These are phyloP conservation scores for Thomomys bottae DNA, from an alignment of 2,113 vertebrate species.

Conservation along the genomic window DNA sequence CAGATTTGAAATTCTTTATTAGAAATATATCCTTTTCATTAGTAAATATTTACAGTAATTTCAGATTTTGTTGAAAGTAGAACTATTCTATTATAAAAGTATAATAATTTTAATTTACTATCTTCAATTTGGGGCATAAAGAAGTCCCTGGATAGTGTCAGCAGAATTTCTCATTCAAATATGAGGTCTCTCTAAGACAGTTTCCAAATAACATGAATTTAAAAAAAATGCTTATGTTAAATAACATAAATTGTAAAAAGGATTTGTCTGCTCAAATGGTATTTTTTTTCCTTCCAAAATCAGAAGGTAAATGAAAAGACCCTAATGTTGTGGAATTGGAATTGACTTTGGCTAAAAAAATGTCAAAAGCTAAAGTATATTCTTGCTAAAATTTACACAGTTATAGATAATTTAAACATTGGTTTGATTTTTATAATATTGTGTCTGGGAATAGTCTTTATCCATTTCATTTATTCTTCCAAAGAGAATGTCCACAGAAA, in stretches of 20 bases:
- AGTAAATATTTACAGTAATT: slow-evolving; percentile 17
- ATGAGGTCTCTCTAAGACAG: neutral
- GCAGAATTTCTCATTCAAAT: neutral
- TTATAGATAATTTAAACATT: neutral
- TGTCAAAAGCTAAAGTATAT: neutral
- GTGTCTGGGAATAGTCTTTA: neutral
- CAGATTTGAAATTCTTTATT: neutral
- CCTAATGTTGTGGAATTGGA: neutral
- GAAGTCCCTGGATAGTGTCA: neutral
- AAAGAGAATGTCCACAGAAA: slow-evolving; percentile 23
- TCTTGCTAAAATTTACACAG: neutral
- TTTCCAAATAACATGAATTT: neutral
- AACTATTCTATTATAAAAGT: neutral
- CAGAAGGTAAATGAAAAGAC: neutral
- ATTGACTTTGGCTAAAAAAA: neutral
- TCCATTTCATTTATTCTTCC: neutral
- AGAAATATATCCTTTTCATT: neutral
- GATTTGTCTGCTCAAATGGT: neutral
- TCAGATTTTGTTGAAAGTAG: neutral
- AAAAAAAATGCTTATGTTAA: neutral
- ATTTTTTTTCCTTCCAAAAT: neutral
- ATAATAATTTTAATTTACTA: neutral
- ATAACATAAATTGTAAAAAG: neutral
- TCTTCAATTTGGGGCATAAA: neutral
- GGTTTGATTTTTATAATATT: neutral